Evolutionary conservation across 2,888 invertebrate species (phyloP), one percentile per base, ranked within the genome.

Genomic region (Eristalinus aeneus): DNA sequence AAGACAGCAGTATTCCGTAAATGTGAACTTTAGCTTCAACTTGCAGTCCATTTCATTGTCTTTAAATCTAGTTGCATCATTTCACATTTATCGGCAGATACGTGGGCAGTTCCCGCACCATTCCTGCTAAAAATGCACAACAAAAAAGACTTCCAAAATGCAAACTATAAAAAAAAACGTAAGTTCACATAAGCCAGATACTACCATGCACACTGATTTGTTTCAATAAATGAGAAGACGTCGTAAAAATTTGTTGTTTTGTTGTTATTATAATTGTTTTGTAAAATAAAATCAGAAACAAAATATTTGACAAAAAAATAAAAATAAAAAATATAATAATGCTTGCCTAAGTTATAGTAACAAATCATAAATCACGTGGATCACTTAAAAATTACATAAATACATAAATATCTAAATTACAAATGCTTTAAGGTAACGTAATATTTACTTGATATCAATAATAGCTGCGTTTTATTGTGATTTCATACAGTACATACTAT

Each of bases 371-470:
- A 69, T 61, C 77, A 77, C 77, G 77, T 69, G 36, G 56, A 69
- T 34, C 63, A 31, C 77, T 69, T 77, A 77, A 69, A 20, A 36
- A 77, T 36, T 68, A 76, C 61, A 76, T 76, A 76, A 76, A 77
- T 77, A 77, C 69, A 75, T 77, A 69, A 69, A 77, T 76, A 77
- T 77, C 69, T 77, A 63, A 56, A 69, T 69, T 77, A 77, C 77
- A 77, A 77, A 77, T 77, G 69, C 69, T 69, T 20, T 63, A 69
- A 34, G 61, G 63, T 77, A 68, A 76, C 68, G 34, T 69, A 54
- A 39, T 63, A 63, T 63, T 64, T 77, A 69, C 54, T 69, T 69
- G 60, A 69, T 63, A 63, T 63, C 63, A 16, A 22, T 63, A 63
- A 60, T 69, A 77, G 69, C 69, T 77, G 69, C 77, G 77, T 69